These are phyloP conservation scores for Pitta sordida DNA, from an alignment of 2,113 vertebrate genomes.

Conservation along the genomic window DNA sequence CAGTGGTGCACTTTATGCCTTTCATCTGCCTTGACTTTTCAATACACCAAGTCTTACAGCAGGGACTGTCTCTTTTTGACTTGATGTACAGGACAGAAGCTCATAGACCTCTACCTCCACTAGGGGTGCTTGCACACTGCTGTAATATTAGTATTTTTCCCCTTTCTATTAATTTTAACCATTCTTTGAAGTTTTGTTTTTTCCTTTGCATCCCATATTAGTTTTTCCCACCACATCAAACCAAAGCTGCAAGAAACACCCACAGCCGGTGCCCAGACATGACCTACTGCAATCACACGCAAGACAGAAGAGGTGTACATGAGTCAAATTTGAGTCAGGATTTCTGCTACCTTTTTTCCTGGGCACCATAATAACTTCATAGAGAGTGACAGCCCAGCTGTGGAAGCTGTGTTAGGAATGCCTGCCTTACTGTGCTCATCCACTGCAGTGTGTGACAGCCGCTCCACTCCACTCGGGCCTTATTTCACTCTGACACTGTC, in stretches of 20 bases:
- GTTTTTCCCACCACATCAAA: not conserved
- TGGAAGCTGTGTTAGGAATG: not conserved
- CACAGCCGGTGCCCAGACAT: not conserved
- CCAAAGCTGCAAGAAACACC: not conserved
- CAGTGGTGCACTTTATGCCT: not conserved
- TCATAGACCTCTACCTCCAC: not conserved
- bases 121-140: not conserved
- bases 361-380: not conserved
- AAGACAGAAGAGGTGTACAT: not conserved
- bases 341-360: not conserved
- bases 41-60: not conserved
- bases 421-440: not conserved
- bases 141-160: not conserved
- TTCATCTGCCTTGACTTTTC: not conserved
- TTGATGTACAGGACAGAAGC: not conserved
- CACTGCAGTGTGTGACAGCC: not conserved
- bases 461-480: not conserved
- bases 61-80: not conserved
- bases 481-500: not conserved
- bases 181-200: not conserved
- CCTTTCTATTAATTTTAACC: not conserved
- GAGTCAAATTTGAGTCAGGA: not conserved
- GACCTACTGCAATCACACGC: not conserved
- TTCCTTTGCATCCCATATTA: accelerated
- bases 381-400: not conserved